Percentiles rank a stretch among this genome's conserved stretches.
Evolutionary conservation across 2,113 vertebrate species (phyloP).

Genomic region (Xyrauchen texanus): DNA sequence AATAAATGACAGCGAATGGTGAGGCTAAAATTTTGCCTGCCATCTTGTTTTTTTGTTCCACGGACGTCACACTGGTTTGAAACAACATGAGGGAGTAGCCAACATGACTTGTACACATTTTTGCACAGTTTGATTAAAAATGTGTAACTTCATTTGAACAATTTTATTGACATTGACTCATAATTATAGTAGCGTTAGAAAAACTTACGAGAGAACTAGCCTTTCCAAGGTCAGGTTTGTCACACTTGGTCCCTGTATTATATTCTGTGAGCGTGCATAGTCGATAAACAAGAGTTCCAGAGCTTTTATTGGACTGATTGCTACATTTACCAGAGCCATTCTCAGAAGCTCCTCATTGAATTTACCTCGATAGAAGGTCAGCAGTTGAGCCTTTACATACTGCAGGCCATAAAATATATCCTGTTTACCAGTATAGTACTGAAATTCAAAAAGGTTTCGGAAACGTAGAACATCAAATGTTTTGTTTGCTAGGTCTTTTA

Average conservation of each 20-base stretch:
- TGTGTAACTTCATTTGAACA: no score
- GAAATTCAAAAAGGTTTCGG: conserved; percentile 83
- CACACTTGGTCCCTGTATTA: conserved; percentile 53
- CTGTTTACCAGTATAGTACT: conserved; percentile 67
- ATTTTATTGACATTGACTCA: no score
- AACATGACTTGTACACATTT: no score
- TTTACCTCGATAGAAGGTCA: conserved; percentile 82
- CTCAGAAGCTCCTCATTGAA: conserved; percentile 82
- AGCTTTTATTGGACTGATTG: conserved; percentile 59
- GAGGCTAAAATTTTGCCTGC: no score
- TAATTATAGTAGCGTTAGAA: background rate
- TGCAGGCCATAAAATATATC: conserved; percentile 76
- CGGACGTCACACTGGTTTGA: no score
- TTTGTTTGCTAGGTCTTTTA: conserved; percentile 75
- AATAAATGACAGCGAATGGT: no score
- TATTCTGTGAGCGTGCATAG: conserved; percentile 78
- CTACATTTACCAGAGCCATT: conserved; percentile 74
- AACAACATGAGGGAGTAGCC: no score
- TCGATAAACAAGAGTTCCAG: conserved; percentile 78
- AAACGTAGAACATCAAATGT: conserved; percentile 72
- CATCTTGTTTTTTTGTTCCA: no score
- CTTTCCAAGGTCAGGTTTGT: conserved; percentile 67
- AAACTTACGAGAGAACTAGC: conserved; percentile 74
- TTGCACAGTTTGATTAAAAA: no score
- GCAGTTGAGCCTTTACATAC: conserved; percentile 53